These are phyloP conservation scores for Bubalus kerabau DNA, from an alignment of 2,113 vertebrate species.

Conservation along the genomic window DNA sequence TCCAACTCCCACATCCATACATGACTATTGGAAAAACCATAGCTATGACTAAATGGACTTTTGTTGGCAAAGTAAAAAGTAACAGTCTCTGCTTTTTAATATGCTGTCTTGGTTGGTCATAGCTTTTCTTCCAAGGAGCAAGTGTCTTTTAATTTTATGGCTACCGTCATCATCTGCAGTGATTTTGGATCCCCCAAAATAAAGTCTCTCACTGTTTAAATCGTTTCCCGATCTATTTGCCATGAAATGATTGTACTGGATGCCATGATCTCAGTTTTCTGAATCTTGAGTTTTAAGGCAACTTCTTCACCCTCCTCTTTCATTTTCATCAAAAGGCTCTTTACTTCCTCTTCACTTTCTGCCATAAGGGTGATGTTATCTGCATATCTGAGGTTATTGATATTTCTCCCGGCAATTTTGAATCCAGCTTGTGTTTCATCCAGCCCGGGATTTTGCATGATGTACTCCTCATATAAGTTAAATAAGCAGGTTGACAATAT, in stretches of 20 bases:
- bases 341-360: neutral
- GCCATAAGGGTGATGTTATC: neutral
- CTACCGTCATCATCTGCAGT: neutral
- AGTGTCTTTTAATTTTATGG: neutral
- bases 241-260: neutral
- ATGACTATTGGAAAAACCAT: neutral
- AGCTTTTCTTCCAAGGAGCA: neutral
- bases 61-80: neutral
- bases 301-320: neutral
- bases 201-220: neutral
- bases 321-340: neutral
- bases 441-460: neutral
- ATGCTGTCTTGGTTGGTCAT: neutral
- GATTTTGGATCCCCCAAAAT: neutral
- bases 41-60: neutral
- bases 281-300: neutral
- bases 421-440: neutral
- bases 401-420: neutral
- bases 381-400: neutral
- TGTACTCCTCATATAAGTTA: neutral
- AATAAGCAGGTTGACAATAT: neutral
- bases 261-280: neutral
- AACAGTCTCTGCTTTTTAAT: neutral
- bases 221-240: neutral
- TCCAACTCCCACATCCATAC: neutral